Conservation (phyloP, 2,113 vertebrate genomes). For the Gnathonemus echidnorhynchus region DNA sequence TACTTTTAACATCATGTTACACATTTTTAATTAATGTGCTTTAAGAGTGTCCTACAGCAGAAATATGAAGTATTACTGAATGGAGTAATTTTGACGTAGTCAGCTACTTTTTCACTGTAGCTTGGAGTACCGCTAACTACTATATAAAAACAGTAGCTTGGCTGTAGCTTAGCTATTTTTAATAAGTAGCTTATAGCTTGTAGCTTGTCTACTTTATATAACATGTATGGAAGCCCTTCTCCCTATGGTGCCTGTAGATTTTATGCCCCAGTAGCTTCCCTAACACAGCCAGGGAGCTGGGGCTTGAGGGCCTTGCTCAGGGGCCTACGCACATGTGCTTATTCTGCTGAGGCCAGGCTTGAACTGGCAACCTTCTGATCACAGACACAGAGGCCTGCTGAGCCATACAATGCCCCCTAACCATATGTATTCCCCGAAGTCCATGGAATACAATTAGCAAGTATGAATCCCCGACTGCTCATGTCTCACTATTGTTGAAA, state of each 20-base stretch:
- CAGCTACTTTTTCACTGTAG: too few relatives aligned
- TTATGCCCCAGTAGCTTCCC: not conserved
- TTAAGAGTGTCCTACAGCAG: too few relatives aligned
- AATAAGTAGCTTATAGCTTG: not conserved
- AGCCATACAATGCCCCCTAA: not conserved
- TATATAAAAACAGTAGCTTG: too few relatives aligned
- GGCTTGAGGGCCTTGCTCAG: not conserved
- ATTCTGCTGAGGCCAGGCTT: not conserved
- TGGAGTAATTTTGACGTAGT: too few relatives aligned
- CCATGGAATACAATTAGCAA: not conserved
- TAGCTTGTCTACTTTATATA: not conserved
- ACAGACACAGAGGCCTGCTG: not conserved
- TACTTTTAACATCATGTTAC: too few relatives aligned
- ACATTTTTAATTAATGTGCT: too few relatives aligned
- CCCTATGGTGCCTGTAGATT: not conserved
- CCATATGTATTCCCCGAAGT: not conserved
- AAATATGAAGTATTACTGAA: too few relatives aligned
- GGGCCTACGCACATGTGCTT: not conserved
- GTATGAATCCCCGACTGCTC: not conserved
- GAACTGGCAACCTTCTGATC: not conserved
- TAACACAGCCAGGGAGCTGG: not conserved
- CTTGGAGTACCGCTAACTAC: too few relatives aligned
- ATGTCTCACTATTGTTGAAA: not conserved
- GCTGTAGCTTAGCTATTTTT: too few relatives aligned
- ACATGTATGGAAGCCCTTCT: not conserved